Evolutionary conservation across 2,888 invertebrate genomes (phyloP), one percentile per base, ranked within the genome.

Genomic region (Meloe dianella): DNA sequence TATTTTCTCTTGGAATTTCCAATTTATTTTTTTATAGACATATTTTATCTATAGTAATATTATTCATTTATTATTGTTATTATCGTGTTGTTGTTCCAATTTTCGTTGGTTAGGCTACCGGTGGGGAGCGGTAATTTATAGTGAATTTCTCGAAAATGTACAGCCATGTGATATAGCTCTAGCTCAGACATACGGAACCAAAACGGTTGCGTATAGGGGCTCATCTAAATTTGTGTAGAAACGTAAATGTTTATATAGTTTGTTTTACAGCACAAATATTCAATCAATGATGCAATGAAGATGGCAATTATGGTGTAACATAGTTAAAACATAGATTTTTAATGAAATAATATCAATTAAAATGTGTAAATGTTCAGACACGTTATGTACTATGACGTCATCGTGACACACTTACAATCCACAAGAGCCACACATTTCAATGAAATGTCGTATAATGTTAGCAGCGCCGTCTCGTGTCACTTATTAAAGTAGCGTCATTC

Each of bases 381-480:
- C n/a, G n/a, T n/a, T n/a, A n/a, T n/a, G n/a, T n/a, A n/a, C n/a
- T n/a, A n/a, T n/a, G n/a, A n/a, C n/a, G n/a, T n/a, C n/a, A n/a
- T n/a, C n/a, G n/a, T n/a, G n/a, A n/a, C n/a, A n/a, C n/a, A n/a
- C n/a, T n/a, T n/a, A n/a, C n/a, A n/a, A n/a, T n/a, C n/a, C n/a
- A n/a, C n/a, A n/a, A n/a, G n/a, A n/a, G n/a, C n/a, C n/a, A n/a
- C n/a, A 1, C 32, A 12, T 3, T 14, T n/a, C 6, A n/a, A 20
- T 22, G 59, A 61, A 41, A 20, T 56, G 8, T 47, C 17, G 7
- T 20, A 7, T 20, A 9, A 22, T 5, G n/a, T 65, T n/a, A n/a
- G n/a, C n/a, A 70, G 73, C 72, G 71, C 76, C 75, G 57, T 69
- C 69, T 30, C 3, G 69, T 70, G 76, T 67, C n/a, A 61, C 64